Evolutionary conservation across 2,888 invertebrate genomes (phyloP).

Genomic region (Yponomeuta sedellus): DNA sequence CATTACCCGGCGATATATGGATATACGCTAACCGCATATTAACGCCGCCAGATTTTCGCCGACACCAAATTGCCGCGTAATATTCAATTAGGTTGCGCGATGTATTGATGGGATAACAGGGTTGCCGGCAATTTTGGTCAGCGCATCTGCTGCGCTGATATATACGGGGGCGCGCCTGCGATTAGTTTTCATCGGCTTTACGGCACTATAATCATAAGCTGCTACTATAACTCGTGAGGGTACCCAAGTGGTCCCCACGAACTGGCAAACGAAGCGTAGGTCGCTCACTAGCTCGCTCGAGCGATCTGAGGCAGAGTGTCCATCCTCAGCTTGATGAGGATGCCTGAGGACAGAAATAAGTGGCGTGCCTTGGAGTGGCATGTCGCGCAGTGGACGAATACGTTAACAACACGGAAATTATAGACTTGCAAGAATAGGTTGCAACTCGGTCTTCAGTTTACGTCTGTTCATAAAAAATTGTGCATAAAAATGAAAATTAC

Average conservation of each 20-base stretch:
- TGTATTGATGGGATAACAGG: constrained; percentile 57
- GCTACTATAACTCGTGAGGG: not conserved
- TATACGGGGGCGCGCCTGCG: constrained; percentile 33
- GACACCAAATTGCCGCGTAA: constrained; percentile 72
- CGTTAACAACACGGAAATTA: no score
- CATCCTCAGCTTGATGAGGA: no score
- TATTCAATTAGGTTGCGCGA: constrained; percentile 69
- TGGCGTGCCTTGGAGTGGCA: no score
- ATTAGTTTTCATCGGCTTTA: constrained; percentile 54
- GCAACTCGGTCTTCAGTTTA: no score
- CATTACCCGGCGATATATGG: constrained; percentile 66
- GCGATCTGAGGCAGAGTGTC: no score
- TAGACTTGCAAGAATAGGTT: no score
- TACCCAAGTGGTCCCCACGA: not conserved
- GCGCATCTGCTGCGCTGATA: constrained; percentile 72
- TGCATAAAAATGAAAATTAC: no score
- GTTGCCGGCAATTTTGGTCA: constrained; percentile 66
- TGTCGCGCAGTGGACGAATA: no score
- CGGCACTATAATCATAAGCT: not conserved
- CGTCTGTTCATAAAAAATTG: no score
- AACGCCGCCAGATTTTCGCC: constrained; percentile 69
- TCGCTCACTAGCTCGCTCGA: no score
- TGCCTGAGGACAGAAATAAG: no score
- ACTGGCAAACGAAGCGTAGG: not conserved
- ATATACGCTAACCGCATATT: constrained; percentile 52